Percentiles rank a stretch among this genome's conserved stretches.
Conservation (phyloP, 2,888 invertebrate species). For the Pharmacophagus antenor region DNA sequence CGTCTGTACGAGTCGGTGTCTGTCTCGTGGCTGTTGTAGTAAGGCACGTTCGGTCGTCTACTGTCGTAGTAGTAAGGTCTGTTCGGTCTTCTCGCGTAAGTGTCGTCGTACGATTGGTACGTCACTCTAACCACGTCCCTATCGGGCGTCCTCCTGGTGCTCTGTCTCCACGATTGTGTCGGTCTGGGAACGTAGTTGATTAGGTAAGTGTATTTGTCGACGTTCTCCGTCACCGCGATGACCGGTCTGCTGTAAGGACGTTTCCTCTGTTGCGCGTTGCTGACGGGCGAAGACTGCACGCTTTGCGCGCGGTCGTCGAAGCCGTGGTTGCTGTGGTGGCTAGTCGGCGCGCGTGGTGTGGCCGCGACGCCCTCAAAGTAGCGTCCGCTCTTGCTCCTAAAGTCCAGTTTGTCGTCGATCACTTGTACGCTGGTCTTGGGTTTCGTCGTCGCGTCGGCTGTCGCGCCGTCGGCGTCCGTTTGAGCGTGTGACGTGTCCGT, state of each 20-base stretch:
- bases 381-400: slow-evolving; percentile 72
- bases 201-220: slow-evolving; percentile 74
- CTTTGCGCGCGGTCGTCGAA: slow-evolving; percentile 61
- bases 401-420: slow-evolving; percentile 83
- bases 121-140: slow-evolving; percentile 73
- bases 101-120: slow-evolving; percentile 73
- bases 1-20: slow-evolving; percentile 52
- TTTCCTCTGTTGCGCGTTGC: slow-evolving; percentile 62
- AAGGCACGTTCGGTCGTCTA: slow-evolving; percentile 62
- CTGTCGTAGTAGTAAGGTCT: slow-evolving; percentile 51
- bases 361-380: slow-evolving; percentile 50
- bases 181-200: slow-evolving; percentile 78
- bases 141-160: slow-evolving; percentile 60
- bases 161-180: slow-evolving; percentile 70
- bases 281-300: slow-evolving; percentile 68
- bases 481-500: slow-evolving; percentile 42
- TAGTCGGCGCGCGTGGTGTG: slow-evolving; percentile 49
- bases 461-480: slow-evolving; percentile 40
- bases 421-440: slow-evolving; percentile 49
- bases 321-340: slow-evolving; percentile 54
- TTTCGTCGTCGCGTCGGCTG: slow-evolving; percentile 37
- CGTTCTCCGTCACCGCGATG: slow-evolving; percentile 72
- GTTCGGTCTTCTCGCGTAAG: slow-evolving; percentile 52
- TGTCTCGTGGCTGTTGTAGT: slow-evolving; percentile 55
- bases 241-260: slow-evolving; percentile 68